Percentiles rank a stretch among this genome's conserved stretches.
Conservation (phyloP, 2,797 vertebrate genomes). For the Telmatherina bonti region DNA sequence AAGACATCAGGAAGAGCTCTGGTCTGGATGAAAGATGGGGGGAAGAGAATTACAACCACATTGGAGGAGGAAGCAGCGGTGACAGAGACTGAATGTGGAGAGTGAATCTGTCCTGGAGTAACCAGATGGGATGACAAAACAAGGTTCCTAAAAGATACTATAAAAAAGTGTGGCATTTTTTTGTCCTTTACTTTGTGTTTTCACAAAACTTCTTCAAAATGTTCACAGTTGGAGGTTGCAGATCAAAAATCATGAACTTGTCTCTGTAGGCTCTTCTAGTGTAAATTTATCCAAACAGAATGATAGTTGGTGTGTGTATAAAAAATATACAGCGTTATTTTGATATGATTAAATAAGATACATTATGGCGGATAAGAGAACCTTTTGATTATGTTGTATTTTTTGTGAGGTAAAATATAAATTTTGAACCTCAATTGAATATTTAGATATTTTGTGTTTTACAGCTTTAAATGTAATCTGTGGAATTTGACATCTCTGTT, state of each 20-base stretch:
- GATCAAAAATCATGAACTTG: background rate
- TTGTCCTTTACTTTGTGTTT: background rate
- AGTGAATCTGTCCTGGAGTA: constrained; percentile 38
- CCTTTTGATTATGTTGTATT: background rate
- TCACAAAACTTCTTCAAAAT: background rate
- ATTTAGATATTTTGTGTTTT: background rate
- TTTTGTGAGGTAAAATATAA: background rate
- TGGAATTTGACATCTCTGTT: constrained; percentile 17
- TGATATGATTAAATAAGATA: no score
- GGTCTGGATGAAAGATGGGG: constrained; percentile 52
- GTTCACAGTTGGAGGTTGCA: background rate
- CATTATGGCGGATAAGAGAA: no score
- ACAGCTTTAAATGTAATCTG: constrained; percentile 7
- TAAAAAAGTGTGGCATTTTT: background rate
- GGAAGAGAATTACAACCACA: constrained; percentile 50
- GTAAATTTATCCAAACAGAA: background rate
- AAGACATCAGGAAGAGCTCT: constrained; percentile 55
- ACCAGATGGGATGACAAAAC: constrained; percentile 11
- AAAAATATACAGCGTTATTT: no score
- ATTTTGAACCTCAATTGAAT: background rate
- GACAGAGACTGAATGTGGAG: constrained; percentile 55
- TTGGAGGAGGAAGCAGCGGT: constrained; percentile 38
- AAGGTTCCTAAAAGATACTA: constrained; percentile 14
- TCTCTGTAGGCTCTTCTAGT: background rate
- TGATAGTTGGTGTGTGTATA: no score